Evolutionary conservation across 2,888 invertebrate genomes (phyloP).

Genomic region (Corbicula japonica): DNA sequence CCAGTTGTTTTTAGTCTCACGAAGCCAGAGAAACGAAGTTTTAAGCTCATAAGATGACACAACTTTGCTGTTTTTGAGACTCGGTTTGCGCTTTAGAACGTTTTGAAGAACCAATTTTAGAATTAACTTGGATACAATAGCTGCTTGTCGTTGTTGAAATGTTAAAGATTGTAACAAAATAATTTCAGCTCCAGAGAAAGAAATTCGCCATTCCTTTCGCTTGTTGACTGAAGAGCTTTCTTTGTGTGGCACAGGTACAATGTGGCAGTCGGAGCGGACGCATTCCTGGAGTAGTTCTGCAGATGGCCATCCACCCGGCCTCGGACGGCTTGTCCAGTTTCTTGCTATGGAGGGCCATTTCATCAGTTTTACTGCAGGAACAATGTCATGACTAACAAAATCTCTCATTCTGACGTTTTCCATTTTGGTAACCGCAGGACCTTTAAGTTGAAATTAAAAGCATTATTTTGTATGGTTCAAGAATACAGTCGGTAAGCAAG

Average conservation of each 20-base stretch:
- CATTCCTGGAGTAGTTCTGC: background rate
- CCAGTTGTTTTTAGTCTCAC: background rate
- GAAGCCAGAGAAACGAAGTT: background rate
- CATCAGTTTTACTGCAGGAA: slow-evolving; percentile 1
- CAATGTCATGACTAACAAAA: slow-evolving; percentile 3
- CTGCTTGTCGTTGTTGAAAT: background rate
- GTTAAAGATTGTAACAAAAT: background rate
- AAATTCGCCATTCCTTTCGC: background rate
- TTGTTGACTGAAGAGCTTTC: background rate
- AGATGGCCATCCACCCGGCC: background rate
- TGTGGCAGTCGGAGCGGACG: background rate
- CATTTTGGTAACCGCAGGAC: background rate
- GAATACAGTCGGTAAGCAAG: background rate
- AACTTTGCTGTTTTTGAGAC: background rate
- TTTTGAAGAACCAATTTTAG: background rate
- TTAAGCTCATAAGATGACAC: background rate
- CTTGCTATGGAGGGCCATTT: slow-evolving; percentile 1
- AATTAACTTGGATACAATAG: background rate
- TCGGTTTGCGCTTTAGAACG: background rate
- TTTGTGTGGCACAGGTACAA: background rate
- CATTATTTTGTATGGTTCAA: background rate
- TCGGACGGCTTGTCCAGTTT: background rate
- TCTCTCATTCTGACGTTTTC: slow-evolving; percentile 1
- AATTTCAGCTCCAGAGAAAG: background rate
- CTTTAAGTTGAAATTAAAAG: background rate